Conservation (phyloP, 2,888 invertebrate species). For the Acrobasis repandana region DNA sequence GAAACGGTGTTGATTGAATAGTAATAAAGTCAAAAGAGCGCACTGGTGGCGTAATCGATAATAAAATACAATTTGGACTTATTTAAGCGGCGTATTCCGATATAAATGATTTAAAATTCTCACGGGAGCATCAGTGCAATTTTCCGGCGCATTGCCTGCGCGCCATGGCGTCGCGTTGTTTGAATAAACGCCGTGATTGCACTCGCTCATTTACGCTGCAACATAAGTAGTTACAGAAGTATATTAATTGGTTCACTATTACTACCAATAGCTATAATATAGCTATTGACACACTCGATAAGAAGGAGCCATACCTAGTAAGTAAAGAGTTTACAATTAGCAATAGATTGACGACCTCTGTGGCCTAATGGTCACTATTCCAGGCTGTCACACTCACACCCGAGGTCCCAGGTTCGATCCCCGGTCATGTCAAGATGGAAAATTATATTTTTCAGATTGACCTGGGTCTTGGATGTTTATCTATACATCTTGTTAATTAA, state of each 20-base stretch:
- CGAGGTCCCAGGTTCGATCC: too few species aligned
- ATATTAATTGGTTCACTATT: not conserved
- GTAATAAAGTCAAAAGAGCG: slow-evolving; percentile 4
- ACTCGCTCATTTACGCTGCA: slow-evolving; percentile 12
- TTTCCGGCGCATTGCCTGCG: slow-evolving; percentile 28
- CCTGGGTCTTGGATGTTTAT: too few species aligned
- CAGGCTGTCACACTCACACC: too few species aligned
- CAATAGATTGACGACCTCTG: too few species aligned
- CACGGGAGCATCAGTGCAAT: slow-evolving; percentile 27
- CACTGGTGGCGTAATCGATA: slow-evolving; percentile 11
- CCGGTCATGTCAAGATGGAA: too few species aligned
- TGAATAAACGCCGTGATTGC: slow-evolving; percentile 30
- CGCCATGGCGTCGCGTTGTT: slow-evolving; percentile 25
- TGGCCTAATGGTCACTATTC: too few species aligned
- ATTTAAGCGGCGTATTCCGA: slow-evolving; percentile 12
- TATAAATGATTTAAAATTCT: slow-evolving; percentile 32
- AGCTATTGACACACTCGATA: too few species aligned
- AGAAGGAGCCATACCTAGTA: too few species aligned
- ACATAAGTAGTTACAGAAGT: not conserved
- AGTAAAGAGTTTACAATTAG: too few species aligned
- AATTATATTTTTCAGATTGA: not conserved
- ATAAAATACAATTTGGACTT: slow-evolving; percentile 19
- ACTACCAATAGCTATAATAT: too few species aligned
- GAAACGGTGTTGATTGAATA: slow-evolving; percentile 13
- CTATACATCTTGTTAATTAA: too few species aligned